Evolutionary conservation across 2,113 vertebrate genomes (phyloP), one percentile per base, ranked within the genome.

Genomic region (Oryzias celebensis): DNA sequence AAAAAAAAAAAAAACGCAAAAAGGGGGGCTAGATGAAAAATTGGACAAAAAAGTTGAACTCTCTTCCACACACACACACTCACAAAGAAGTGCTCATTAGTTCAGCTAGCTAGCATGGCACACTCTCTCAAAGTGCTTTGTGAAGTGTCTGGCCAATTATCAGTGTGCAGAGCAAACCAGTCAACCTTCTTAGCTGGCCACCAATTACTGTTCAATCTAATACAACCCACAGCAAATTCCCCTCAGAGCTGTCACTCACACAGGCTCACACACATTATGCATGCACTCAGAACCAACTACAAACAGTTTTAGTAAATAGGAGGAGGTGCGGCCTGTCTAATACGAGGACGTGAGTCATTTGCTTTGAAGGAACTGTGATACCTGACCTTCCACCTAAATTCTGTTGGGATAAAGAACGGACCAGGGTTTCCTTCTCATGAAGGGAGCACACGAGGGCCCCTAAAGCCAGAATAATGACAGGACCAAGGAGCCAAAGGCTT

Each of bases 131-230:
- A 72, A 78, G 81, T 72, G 81, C 80, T 86, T 83, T 85, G 77
- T 88, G 85, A 80, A 82, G 75, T 46, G 41, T 82, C 82, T 66
- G 82, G 72, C 83, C 86, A 89, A 87, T 90, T 90, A 90, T 83
- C 83, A 77, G 23, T 78, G 78, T 79, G 86, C 80, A 81, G 84
- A 83, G 82, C 86, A 82, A 85, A 85, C 82, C 79, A 83, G 83
- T 85, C 85, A 87, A 87, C 85, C 86, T 82, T 89, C 82, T 81
- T 80, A 81, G 78, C 75, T 76, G 79, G 82, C 77, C 85, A 82
- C 86, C 87, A 89, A 90, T 89, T 90, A 89, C 78, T 57, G 70
- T 81, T 88, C 83, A 85, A 82, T 89, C 85, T 85, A 81, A 88
- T 86, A 78, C 45, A 26, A 73, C 78, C 80, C 50, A 60, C 72